These are phyloP conservation scores for Emmelina monodactyla DNA, from an alignment of 2,888 invertebrate genomes.

Conservation along the genomic window DNA sequence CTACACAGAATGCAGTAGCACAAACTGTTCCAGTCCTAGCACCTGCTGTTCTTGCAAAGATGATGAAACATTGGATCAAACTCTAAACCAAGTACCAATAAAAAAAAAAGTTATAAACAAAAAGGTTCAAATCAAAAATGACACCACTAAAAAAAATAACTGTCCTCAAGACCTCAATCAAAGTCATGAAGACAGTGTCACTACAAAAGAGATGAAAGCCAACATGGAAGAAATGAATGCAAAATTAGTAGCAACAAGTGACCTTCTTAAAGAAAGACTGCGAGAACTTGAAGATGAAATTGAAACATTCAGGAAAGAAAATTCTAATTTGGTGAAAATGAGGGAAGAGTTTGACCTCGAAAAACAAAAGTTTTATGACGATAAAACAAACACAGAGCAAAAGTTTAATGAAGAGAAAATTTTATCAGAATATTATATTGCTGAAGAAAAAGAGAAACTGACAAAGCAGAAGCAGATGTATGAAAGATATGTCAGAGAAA, in stretches of 20 bases:
- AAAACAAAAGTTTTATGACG: slow-evolving; percentile 68
- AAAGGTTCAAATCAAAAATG: slow-evolving; percentile 18
- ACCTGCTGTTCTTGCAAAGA: slow-evolving; percentile 50
- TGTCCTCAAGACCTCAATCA: slow-evolving; percentile 14
- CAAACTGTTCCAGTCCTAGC: slow-evolving; percentile 36
- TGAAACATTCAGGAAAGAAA: slow-evolving; percentile 60
- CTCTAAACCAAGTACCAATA: slow-evolving; percentile 14
- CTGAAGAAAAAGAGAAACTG: slow-evolving; percentile 74
- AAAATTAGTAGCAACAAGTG: slow-evolving; percentile 63
- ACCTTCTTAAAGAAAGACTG: slow-evolving; percentile 68
- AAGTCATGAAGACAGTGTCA: slow-evolving; percentile 31
- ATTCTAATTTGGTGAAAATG: slow-evolving; percentile 54
- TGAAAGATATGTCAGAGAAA: slow-evolving; percentile 73
- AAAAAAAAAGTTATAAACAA: slow-evolving; percentile 19
- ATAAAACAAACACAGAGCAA: slow-evolving; percentile 65
- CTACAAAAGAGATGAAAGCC: slow-evolving; percentile 36
- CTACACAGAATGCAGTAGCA: slow-evolving; percentile 39
- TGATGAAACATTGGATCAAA: slow-evolving; percentile 23
- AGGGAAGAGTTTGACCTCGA: slow-evolving; percentile 70
- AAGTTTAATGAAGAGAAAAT: slow-evolving; percentile 72
- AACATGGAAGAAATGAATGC: slow-evolving; percentile 53
- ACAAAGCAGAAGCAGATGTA: slow-evolving; percentile 71
- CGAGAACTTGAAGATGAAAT: slow-evolving; percentile 72
- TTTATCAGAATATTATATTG: slow-evolving; percentile 69
- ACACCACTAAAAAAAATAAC: slow-evolving; percentile 22